These are phyloP conservation scores for Novumbra hubbsi DNA, from an alignment of 2,797 vertebrate species.

Conservation along the genomic window DNA sequence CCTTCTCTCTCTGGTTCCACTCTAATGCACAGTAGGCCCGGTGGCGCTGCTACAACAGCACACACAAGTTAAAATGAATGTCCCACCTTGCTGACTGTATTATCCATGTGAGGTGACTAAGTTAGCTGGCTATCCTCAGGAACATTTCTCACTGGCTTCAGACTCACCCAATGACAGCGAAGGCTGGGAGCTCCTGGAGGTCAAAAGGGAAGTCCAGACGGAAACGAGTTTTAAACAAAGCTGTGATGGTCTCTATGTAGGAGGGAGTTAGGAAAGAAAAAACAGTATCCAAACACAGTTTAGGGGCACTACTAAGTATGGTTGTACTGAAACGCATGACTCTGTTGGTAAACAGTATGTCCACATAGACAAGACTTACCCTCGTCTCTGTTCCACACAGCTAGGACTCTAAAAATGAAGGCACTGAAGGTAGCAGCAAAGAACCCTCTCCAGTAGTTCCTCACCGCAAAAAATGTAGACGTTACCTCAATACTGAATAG, in stretches of 20 bases:
- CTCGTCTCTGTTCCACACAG: constrained; percentile 96
- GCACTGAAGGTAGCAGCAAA: constrained; percentile 97
- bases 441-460: constrained; percentile 98
- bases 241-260: constrained; percentile 90
- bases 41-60: constrained; percentile 23
- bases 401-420: constrained; percentile 96
- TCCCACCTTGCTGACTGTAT: constrained; percentile 40
- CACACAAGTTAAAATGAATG: constrained; percentile 46
- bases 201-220: constrained; percentile 95
- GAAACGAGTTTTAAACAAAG: constrained; percentile 95
- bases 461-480: constrained; percentile 84
- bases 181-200: constrained; percentile 94
- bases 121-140: background rate
- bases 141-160: background rate
- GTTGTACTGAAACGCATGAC: background rate
- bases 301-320: background rate
- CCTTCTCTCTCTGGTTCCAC: constrained; percentile 26
- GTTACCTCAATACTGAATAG: constrained; percentile 94
- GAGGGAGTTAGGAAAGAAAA: constrained; percentile 13
- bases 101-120: constrained; percentile 47
- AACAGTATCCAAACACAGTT: background rate
- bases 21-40: constrained; percentile 41
- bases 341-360: background rate
- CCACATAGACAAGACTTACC: constrained; percentile 65
- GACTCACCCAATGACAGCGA: constrained; percentile 93